Evolutionary conservation across 2,113 vertebrate genomes (phyloP).

Genomic region (Lanius ludovicianus): DNA sequence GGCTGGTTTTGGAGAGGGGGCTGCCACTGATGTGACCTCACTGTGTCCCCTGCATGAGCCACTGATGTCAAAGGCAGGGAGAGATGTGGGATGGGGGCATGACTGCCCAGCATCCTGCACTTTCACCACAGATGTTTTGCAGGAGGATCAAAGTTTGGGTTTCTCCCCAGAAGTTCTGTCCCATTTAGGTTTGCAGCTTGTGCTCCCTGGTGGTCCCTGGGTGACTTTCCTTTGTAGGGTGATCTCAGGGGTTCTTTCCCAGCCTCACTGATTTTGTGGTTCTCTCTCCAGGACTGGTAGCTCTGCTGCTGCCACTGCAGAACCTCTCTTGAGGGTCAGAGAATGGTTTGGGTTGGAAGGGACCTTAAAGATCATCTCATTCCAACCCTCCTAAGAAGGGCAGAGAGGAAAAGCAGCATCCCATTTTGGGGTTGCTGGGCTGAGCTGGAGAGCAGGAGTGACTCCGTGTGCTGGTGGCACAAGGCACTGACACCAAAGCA

Average conservation of each 20-base stretch:
- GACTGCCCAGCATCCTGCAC: rapidly evolving
- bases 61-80: neutral
- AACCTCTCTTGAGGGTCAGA: neutral
- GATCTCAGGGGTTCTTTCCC: neutral
- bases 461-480: neutral
- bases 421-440: neutral
- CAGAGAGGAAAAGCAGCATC: neutral
- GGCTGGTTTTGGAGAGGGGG: neutral
- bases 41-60: rapidly evolving
- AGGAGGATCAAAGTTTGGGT: neutral
- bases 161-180: neutral
- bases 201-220: rapidly evolving
- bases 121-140: rapidly evolving
- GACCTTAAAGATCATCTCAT: neutral
- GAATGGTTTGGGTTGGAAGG: neutral
- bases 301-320: neutral
- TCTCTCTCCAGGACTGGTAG: rapidly evolving
- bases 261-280: rapidly evolving
- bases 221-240: neutral
- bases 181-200: rapidly evolving
- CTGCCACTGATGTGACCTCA: neutral
- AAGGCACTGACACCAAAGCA: neutral
- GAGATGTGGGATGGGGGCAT: rapidly evolving
- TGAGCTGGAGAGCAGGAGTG: rapidly evolving
- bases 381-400: neutral